Evolutionary conservation across 2,888 invertebrate species (phyloP), one percentile per base, ranked within the genome.

Genomic region (Drosophila mulleri): DNA sequence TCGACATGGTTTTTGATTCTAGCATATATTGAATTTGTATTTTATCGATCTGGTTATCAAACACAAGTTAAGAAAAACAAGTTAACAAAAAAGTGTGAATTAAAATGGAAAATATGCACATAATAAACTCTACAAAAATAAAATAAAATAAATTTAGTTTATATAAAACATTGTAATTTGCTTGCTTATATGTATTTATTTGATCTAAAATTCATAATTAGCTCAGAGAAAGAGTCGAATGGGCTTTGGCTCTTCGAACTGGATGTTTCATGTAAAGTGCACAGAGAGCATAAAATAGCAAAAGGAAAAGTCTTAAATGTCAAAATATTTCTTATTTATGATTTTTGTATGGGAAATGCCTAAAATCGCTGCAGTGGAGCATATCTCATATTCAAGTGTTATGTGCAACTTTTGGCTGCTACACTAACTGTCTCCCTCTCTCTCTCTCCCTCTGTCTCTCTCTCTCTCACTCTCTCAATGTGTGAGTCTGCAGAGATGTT

Each of bases 341-440:
- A 64, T 61, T 78, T 80, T 37, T 82, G 59, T 58, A 67, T 74
- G 67, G 72, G 29, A 47, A 76, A 62, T 74, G 78, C 72, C 78
- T 68, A 56, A 78, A 83, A 81, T 81, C 68, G 78, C 78, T 86
- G 83, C 83, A 86, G 87, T 83, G 58, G 69, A 69, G 76, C 81
- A 83, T 83, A 83, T 83, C 76, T 83, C 87, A 86, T 81, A 75
- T 69, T 48, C 75, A 83, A 83, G 67, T 68, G 75, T 78, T 76
- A 78, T 75, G 68, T 57, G 67, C 54, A 83, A 67, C 71, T 87
- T 87, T 87, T 80, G 72, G 80, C 83, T 72, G 61, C 61, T 50
- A 54, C 48, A 42, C 48, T 57, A 47, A 11, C 47, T 45, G 7
- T 35, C 44, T 20, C n/a, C 32, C 26, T 9, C 39, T 26, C 20